A percentile compares a stretch with the other conserved stretches of the same genome.
Evolutionary conservation across 2,797 vertebrate genomes (phyloP).

Genomic region (Parauchenoglanis ngamensis): DNA sequence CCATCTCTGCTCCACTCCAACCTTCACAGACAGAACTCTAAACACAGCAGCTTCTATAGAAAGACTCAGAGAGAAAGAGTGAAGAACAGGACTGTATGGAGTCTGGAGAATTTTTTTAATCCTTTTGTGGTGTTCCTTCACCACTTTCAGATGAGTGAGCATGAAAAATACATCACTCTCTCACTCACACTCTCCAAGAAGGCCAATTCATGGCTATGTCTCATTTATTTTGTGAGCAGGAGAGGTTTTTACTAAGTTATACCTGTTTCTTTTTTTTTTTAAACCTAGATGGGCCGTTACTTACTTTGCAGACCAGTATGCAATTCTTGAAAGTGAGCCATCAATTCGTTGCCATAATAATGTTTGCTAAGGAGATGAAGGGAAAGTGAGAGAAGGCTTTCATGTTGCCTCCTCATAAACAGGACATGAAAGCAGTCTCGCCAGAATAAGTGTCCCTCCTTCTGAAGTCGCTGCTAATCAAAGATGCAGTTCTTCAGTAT

Average conservation of each 20-base stretch:
- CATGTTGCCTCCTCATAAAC: constrained; percentile 34
- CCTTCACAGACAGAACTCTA: constrained; percentile 12
- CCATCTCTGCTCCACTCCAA: constrained; percentile 3
- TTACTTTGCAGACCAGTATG: constrained; percentile 62
- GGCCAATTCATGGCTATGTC: constrained; percentile 67
- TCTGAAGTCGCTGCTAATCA: constrained; percentile 75
- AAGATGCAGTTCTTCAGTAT: constrained; percentile 71
- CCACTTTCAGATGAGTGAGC: constrained; percentile 69
- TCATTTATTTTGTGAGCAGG: constrained; percentile 71
- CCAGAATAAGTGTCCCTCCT: constrained; percentile 60
- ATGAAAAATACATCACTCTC: constrained; percentile 74
- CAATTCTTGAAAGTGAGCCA: constrained; percentile 71
- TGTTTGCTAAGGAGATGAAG: constrained; percentile 57
- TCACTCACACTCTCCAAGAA: constrained; percentile 68
- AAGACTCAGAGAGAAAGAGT: constrained; percentile 54
- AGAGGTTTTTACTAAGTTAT: constrained; percentile 46
- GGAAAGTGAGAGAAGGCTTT: constrained; percentile 31
- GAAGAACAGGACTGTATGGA: constrained; percentile 48
- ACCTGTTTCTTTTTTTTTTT: constrained; percentile 41
- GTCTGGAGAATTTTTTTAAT: constrained; percentile 50
- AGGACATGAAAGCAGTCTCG: constrained; percentile 31
- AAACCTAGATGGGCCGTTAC: constrained; percentile 49
- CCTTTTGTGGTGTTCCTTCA: constrained; percentile 59
- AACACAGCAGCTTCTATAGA: constrained; percentile 33
- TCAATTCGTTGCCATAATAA: constrained; percentile 75